Evolutionary conservation across 2,113 vertebrate genomes (phyloP).

Genomic region (Rhynchopsitta pachyrhyncha): DNA sequence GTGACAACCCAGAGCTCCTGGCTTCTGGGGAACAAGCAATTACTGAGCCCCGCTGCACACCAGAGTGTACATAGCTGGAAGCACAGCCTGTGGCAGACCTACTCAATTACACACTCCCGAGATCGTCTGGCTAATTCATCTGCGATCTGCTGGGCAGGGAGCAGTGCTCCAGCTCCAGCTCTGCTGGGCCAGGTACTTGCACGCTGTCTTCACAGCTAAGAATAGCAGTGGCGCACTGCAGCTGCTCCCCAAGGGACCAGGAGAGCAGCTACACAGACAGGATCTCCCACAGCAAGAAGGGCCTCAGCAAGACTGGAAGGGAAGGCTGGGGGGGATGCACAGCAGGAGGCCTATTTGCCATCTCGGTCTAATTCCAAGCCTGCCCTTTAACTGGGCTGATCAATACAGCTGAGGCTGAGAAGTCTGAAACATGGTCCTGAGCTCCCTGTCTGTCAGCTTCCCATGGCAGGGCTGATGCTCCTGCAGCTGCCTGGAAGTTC

Average conservation of each 20-base stretch:
- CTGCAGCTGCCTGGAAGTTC: neutral
- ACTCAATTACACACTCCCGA: slow-evolving; percentile 52
- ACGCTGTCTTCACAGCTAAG: slow-evolving; percentile 51
- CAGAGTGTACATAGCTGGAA: slow-evolving; percentile 43
- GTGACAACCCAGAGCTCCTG: neutral
- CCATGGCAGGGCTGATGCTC: neutral
- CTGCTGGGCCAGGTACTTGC: slow-evolving; percentile 57
- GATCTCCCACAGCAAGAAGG: slow-evolving; percentile 41
- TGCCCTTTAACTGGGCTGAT: slow-evolving; percentile 12
- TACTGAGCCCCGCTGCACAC: slow-evolving; percentile 23
- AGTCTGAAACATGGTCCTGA: neutral
- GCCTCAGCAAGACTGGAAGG: neutral
- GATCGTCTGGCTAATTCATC: slow-evolving; percentile 67
- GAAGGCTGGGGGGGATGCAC: neutral
- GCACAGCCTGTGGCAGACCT: slow-evolving; percentile 59
- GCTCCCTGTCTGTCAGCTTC: neutral
- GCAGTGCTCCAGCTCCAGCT: slow-evolving; percentile 50
- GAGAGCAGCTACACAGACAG: slow-evolving; percentile 26
- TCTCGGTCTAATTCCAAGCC: neutral
- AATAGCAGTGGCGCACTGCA: slow-evolving; percentile 67
- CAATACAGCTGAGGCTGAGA: neutral
- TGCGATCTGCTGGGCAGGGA: slow-evolving; percentile 46
- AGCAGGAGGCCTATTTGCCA: neutral
- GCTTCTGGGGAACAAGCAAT: slow-evolving; percentile 32
- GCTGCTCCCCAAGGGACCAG: slow-evolving; percentile 61